Evolutionary conservation across 2,797 vertebrate species (phyloP).

Genomic region (Acomys russatus): DNA sequence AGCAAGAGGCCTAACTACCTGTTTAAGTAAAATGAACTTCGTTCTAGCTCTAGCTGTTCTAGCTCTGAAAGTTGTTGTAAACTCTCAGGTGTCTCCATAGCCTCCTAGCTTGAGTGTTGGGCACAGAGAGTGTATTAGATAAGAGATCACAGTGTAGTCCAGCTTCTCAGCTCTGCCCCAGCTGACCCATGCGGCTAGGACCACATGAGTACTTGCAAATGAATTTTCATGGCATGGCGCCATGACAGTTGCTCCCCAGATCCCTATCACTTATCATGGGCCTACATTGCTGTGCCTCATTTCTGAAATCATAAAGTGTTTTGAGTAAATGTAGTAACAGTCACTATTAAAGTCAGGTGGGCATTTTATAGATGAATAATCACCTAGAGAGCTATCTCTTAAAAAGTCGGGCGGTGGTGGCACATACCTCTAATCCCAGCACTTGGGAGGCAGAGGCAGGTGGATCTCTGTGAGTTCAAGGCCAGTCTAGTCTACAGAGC

Average conservation of each 20-base stretch:
- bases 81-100: background rate
- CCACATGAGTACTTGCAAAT: background rate
- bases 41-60: background rate
- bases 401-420: too few relatives aligned
- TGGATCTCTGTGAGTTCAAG: too few relatives aligned
- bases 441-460: too few relatives aligned
- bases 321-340: conserved; percentile 1
- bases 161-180: background rate
- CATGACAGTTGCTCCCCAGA: background rate
- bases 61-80: background rate
- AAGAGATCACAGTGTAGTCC: background rate
- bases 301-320: conserved; percentile 28
- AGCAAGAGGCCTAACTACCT: background rate
- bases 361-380: conserved; percentile 34
- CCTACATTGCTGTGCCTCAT: too few relatives aligned
- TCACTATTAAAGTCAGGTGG: conserved; percentile 30
- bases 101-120: background rate
- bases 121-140: background rate
- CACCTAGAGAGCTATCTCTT: background rate
- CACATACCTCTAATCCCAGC: too few relatives aligned
- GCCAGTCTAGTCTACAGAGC: too few relatives aligned
- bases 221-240: background rate
- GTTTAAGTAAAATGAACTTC: background rate
- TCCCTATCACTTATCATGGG: background rate
- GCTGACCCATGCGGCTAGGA: background rate